Percentiles rank a stretch among this genome's conserved stretches.
These are phyloP conservation scores for Mellivora capensis DNA, from an alignment of 2,113 vertebrate genomes.

Conservation along the genomic window DNA sequence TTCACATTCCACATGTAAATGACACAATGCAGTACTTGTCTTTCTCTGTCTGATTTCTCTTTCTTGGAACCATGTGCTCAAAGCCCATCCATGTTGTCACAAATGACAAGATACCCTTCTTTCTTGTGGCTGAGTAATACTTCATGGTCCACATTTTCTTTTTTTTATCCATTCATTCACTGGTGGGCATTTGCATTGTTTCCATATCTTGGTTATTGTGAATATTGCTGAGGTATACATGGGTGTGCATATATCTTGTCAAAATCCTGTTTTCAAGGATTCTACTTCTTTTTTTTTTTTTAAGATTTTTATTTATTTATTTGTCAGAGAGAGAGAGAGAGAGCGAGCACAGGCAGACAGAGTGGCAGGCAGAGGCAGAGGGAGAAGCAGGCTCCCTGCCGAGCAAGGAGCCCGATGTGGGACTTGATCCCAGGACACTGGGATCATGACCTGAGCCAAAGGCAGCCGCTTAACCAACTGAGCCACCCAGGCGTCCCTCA, in stretches of 20 bases:
- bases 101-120: not conserved
- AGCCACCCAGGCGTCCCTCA: no score
- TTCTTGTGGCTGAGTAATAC: not conserved
- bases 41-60: not conserved
- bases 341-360: no score
- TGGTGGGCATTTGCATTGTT: not conserved
- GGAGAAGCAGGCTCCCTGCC: no score
- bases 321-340: no score
- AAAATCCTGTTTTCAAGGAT: not conserved
- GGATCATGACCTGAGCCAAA: no score
- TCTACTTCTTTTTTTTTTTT: no score
- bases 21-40: not conserved
- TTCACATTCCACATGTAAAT: not conserved
- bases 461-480: no score
- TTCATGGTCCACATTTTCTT: fast-evolving
- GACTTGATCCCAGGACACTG: no score
- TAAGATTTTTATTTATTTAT: no score
- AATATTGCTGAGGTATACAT: not conserved
- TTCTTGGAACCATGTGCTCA: not conserved
- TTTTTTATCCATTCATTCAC: not conserved
- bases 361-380: no score
- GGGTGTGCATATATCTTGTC: not conserved
- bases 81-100: not conserved
- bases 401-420: no score
- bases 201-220: not conserved